Base-by-base conservation (phyloP, 2,113 vertebrate genomes). In the Puffinus mauretanicus region DNA sequence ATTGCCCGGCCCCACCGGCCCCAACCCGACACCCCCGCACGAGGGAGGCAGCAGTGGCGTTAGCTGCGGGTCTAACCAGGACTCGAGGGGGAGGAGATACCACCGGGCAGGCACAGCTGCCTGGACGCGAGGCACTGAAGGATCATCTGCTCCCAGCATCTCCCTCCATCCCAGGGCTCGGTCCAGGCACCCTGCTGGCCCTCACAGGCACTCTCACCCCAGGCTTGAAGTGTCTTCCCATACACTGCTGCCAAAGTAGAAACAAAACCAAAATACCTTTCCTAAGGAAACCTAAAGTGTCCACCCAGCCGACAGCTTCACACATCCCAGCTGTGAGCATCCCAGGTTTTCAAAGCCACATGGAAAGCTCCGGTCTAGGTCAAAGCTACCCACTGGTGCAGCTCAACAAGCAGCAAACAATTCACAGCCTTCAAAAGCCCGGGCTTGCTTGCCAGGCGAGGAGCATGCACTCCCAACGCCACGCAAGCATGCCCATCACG, bases 21-120 rank as follows among this genome's bases (percentile, higher is more conserved):
- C 9, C 0, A 0, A 13, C 40, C 40, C 1, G 0, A 54, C 19
- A 11, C 8, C 47, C 49, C 40, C 4, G 1, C 19, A 17, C 2
- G 1, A 6, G 7, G 18, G 9, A 49, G 27, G 62, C 52, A 44
- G 62, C 29, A 30, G 81, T 2, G 2, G 4, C 1, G 0, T 3
- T 24, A 4, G 2, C 72, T 44, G n/a, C 4, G 1, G 73, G 66
- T 62, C 24, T 58, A 36, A 16, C 26, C 15, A 38, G 80, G 60
- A 10, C 46, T 22, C 6, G 0, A 51, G 25, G 6, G 3, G 2
- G 24, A 72, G 47, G 46, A 79, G 66, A 58, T 11, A 29, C 11
- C 60, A 44, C 42, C 0, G 1, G n/a, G n/a, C 34, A 49, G 58
- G 42, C 52, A 40, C 26, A 65, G 52, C 32, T 57, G 40, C 26